phyloP scores from a whole-genome alignment of 2,888 invertebrate genomes.

The Yponomeuta cagnagella region DNA sequence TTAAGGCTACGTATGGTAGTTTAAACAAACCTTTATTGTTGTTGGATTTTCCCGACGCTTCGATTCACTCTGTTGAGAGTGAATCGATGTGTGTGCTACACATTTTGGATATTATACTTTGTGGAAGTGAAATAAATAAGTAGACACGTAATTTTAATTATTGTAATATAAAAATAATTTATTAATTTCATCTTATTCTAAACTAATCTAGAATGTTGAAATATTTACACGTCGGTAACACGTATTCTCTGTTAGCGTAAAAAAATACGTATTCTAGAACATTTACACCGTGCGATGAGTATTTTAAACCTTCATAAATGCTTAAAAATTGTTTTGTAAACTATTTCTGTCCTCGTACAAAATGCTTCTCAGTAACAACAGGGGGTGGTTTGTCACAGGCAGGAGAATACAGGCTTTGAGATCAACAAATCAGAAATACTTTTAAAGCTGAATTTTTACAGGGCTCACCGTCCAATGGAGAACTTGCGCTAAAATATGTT shows the following conservation, averaged over 20 bases:
- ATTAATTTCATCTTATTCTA: constrained; percentile 50
- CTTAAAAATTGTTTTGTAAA: constrained; percentile 38
- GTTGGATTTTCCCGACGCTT: too few relatives aligned
- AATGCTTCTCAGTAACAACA: not conserved
- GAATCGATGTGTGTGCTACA: too few relatives aligned
- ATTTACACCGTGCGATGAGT: constrained; percentile 17
- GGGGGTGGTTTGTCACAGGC: not conserved
- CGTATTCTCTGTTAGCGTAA: constrained; percentile 23
- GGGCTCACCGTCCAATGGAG: not conserved
- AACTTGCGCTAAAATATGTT: too few relatives aligned
- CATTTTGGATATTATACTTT: too few relatives aligned
- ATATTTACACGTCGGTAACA: constrained; percentile 62
- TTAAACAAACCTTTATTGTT: too few relatives aligned
- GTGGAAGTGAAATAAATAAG: not conserved
- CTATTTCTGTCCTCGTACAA: not conserved
- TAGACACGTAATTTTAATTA: constrained; percentile 27
- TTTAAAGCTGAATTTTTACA: constrained; percentile 9
- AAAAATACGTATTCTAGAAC: constrained; percentile 19
- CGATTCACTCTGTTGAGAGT: too few relatives aligned
- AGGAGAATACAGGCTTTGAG: constrained; percentile 8
- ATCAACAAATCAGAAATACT: constrained; percentile 7
- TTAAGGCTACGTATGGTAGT: too few relatives aligned
- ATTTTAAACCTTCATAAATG: constrained; percentile 34
- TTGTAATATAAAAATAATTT: constrained; percentile 35
- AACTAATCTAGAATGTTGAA: constrained; percentile 47